A percentile compares a stretch with the other conserved stretches of the same genome.
Conservation (phyloP, 2,888 invertebrate species). For the Leptogaster cylindrica region DNA sequence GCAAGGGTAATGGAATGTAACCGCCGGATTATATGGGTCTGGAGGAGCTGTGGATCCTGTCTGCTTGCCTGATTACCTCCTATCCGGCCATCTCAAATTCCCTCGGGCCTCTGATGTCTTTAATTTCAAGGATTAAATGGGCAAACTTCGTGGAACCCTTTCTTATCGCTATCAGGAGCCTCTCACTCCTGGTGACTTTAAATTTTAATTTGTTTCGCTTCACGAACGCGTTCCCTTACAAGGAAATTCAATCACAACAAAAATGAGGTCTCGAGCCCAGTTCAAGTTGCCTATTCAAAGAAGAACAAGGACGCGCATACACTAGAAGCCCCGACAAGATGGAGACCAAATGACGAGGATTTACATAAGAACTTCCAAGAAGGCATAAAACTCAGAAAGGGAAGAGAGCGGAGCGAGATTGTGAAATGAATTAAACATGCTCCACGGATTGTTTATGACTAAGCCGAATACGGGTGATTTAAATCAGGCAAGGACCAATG, state of each 20-base stretch:
- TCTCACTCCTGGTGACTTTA: background rate
- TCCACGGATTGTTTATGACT: constrained; percentile 26
- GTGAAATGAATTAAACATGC: constrained; percentile 33
- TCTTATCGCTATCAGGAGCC: constrained; percentile 24
- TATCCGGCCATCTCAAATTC: constrained; percentile 3
- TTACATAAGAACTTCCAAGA: constrained; percentile 11
- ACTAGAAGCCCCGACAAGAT: background rate
- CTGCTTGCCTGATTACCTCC: background rate
- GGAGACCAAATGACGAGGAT: constrained; percentile 2
- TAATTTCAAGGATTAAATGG: constrained; percentile 25
- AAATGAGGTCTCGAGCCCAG: background rate
- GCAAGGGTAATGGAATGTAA: constrained; percentile 21
- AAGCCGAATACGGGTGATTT: constrained; percentile 24
- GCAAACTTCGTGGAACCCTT: constrained; percentile 13
- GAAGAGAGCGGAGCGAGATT: background rate
- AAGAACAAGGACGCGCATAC: background rate
- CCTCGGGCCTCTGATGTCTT: background rate
- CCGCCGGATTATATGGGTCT: constrained; percentile 22
- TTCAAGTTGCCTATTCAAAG: background rate
- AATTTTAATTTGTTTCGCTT: constrained; percentile 31
- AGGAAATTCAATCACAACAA: constrained; percentile 8
- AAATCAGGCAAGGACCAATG: constrained; percentile 9
- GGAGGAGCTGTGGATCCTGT: background rate
- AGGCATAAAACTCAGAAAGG: background rate
- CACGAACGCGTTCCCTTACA: background rate